A percentile compares a stretch with the other conserved stretches of the same genome.
These are phyloP conservation scores for Thermophis baileyi DNA, from an alignment of 2,113 vertebrate species.

Conservation along the genomic window DNA sequence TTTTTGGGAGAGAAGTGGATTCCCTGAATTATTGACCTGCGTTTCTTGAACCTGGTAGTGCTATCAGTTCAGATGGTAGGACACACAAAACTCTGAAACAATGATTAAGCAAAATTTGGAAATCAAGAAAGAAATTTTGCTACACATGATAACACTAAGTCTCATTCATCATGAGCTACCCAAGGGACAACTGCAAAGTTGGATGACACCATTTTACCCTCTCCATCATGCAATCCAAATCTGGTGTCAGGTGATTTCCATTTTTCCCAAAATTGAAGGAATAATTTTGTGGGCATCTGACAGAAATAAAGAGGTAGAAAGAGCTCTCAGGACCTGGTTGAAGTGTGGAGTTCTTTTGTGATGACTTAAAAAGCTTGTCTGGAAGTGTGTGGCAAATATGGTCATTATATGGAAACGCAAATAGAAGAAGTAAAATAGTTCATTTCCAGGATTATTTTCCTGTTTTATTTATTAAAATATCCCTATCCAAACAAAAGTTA, in stretches of 20 bases:
- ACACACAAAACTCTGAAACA: neutral
- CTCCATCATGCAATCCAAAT: neutral
- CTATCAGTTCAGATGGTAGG: neutral
- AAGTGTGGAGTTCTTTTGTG: neutral
- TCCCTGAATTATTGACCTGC: neutral
- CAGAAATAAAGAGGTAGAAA: neutral
- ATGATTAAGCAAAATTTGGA: neutral
- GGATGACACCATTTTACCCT: neutral
- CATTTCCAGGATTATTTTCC: neutral
- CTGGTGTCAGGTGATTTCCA: neutral
- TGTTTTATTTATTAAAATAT: neutral
- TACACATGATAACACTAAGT: neutral
- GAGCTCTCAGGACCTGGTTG: neutral
- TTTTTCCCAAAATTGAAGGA: neutral
- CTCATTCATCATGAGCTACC: neutral
- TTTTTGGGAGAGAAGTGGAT: neutral
- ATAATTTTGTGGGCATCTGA: neutral
- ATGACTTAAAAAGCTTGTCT: neutral
- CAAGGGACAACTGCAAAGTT: neutral
- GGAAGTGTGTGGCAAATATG: neutral
- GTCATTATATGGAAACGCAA: neutral
- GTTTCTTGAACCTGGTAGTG: neutral
- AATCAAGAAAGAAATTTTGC: neutral
- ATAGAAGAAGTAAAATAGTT: neutral
- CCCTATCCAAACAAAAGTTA: neutral